phyloP scores from a whole-genome alignment of 2,113 vertebrate species.

The Oxyura jamaicensis region DNA sequence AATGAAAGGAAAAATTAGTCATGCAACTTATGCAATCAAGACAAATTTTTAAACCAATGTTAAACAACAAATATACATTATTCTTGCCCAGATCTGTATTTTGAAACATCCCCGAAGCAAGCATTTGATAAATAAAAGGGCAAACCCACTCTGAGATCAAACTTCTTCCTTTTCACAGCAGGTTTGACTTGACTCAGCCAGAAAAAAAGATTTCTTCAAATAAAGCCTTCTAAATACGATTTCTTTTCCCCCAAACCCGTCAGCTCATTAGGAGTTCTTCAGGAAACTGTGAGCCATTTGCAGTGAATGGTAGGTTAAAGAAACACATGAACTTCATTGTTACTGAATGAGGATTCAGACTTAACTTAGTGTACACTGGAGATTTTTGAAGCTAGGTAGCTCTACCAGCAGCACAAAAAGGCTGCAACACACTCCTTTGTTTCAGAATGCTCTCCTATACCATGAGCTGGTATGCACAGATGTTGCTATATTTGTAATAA shows the following conservation, averaged over 20 bases:
- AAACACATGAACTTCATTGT: not conserved
- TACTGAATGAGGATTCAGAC: not conserved
- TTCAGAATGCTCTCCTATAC: not conserved
- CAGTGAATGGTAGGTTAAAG: not conserved
- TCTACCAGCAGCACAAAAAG: not conserved
- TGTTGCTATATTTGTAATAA: not conserved
- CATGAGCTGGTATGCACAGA: not conserved
- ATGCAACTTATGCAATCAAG: not conserved
- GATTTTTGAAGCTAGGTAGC: not conserved
- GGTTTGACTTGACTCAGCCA: not conserved
- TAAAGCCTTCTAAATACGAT: not conserved
- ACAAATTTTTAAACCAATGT: not conserved
- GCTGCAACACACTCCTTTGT: not conserved
- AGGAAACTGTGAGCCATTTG: not conserved
- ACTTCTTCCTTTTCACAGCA: not conserved
- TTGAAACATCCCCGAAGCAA: not conserved
- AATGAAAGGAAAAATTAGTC: not conserved
- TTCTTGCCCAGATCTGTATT: not conserved
- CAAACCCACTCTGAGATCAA: not conserved
- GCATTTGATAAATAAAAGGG: not conserved
- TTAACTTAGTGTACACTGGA: not conserved
- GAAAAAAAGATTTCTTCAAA: not conserved
- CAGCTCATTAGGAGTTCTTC: not conserved
- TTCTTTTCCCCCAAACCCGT: not conserved
- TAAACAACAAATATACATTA: not conserved